These are phyloP conservation scores for Molossus alvarezi DNA, from an alignment of 2,797 vertebrate genomes.

Conservation along the genomic window DNA sequence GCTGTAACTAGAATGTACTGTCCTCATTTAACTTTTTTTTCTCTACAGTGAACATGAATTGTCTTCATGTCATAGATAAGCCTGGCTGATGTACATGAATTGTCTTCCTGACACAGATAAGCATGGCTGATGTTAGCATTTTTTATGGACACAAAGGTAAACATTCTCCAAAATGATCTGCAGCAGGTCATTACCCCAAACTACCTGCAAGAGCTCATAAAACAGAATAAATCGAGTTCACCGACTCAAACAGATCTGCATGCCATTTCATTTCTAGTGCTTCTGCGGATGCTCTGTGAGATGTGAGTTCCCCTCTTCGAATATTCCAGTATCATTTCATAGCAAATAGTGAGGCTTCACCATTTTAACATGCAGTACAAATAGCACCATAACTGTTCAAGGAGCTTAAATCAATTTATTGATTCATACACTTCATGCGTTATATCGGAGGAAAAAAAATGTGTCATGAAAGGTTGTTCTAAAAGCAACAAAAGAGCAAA, in stretches of 20 bases:
- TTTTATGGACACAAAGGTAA: slow-evolving; percentile 29
- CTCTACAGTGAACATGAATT: slow-evolving; percentile 26
- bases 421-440: slow-evolving; percentile 53
- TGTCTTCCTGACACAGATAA: slow-evolving; percentile 27
- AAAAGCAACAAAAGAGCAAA: slow-evolving; percentile 62
- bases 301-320: background rate
- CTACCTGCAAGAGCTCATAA: slow-evolving; percentile 29
- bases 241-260: background rate
- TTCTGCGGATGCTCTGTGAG: background rate
- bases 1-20: slow-evolving; percentile 50
- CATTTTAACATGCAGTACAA: slow-evolving; percentile 63
- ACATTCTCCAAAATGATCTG: background rate
- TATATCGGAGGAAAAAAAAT: background rate
- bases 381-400: slow-evolving; percentile 41
- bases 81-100: slow-evolving; percentile 25
- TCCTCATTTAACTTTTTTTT: slow-evolving; percentile 29
- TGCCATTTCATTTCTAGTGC: slow-evolving; percentile 40
- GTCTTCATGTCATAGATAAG: slow-evolving; percentile 14
- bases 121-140: background rate
- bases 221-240: slow-evolving; percentile 32
- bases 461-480: slow-evolving; percentile 65
- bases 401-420: slow-evolving; percentile 75
- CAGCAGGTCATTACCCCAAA: slow-evolving; percentile 55
- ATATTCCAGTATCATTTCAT: background rate
- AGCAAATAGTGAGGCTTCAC: slow-evolving; percentile 20